Evolutionary conservation across 2,113 vertebrate genomes (phyloP).

Genomic region (Sorex fumeus): DNA sequence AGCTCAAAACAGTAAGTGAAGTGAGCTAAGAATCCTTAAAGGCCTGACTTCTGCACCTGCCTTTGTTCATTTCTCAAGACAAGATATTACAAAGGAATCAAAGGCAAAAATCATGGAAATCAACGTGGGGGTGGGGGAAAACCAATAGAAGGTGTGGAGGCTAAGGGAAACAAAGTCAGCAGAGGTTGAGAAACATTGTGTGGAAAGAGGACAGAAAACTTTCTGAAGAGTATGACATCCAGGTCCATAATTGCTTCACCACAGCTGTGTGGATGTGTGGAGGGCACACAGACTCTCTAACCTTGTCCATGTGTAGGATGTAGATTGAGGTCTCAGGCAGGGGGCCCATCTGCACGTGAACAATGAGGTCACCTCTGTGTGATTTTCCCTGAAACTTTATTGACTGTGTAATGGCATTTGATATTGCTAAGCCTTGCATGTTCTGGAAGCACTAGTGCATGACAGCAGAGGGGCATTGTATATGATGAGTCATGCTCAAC

Average conservation of each 20-base stretch:
- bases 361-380: conserved; percentile 51
- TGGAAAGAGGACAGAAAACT: not conserved
- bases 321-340: not conserved
- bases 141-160: too few relatives aligned
- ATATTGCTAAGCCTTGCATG: conserved; percentile 34
- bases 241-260: conserved; percentile 10
- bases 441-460: not conserved
- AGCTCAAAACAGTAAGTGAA: not conserved
- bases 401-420: conserved; percentile 41
- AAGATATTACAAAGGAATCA: too few relatives aligned
- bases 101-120: too few relatives aligned
- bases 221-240: not conserved
- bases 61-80: too few relatives aligned
- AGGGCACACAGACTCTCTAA: not conserved
- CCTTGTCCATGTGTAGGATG: not conserved
- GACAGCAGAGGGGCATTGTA: conserved; percentile 32
- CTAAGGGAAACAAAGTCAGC: too few relatives aligned
- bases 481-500: conserved; percentile 71
- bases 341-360: not conserved
- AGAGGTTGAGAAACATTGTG: not conserved
- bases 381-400: conserved; percentile 24
- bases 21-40: conserved; percentile 25
- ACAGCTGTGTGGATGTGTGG: not conserved
- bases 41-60: not conserved
- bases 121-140: too few relatives aligned